These are phyloP conservation scores for Baronia brevicornis DNA, from an alignment of 2,888 invertebrate genomes.

Conservation along the genomic window DNA sequence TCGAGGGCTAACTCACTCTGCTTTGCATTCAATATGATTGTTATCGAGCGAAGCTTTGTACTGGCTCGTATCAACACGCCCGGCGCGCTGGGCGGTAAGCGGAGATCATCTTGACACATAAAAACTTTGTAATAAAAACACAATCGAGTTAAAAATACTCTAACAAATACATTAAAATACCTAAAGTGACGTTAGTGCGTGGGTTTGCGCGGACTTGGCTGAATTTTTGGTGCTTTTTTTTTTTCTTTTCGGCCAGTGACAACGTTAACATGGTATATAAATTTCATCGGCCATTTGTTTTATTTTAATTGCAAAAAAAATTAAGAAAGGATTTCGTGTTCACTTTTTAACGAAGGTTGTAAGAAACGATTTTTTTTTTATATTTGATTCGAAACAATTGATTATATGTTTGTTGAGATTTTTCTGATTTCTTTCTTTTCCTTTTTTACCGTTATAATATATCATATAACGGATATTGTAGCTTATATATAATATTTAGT, in stretches of 20 bases:
- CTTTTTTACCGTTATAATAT: too few species aligned
- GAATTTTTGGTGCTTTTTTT: conserved; percentile 5
- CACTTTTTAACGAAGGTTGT: conserved; percentile 11
- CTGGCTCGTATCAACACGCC: conserved; percentile 20
- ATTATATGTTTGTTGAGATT: neutral
- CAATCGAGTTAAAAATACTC: conserved; percentile 1
- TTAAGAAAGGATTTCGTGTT: conserved; percentile 10
- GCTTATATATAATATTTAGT: too few species aligned
- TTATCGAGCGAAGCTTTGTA: conserved; percentile 28
- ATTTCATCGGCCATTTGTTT: conserved; percentile 7
- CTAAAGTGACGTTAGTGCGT: conserved; percentile 7
- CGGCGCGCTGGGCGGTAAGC: conserved; percentile 11
- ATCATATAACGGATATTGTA: too few species aligned
- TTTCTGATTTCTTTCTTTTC: too few species aligned
- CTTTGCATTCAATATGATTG: conserved; percentile 41
- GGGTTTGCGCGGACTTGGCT: conserved; percentile 4
- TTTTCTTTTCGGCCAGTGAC: conserved; percentile 6
- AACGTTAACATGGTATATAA: conserved; percentile 12
- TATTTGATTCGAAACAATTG: conserved; percentile 1
- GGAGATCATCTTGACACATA: conserved; percentile 13
- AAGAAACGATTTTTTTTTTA: conserved; percentile 9
- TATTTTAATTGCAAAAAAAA: conserved; percentile 6
- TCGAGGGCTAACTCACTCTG: conserved; percentile 14
- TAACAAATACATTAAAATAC: conserved; percentile 6
- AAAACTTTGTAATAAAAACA: conserved; percentile 2